Percentiles rank a stretch among this genome's conserved stretches.
Conservation (phyloP, 2,113 vertebrate species). For the Tichodroma muraria region DNA sequence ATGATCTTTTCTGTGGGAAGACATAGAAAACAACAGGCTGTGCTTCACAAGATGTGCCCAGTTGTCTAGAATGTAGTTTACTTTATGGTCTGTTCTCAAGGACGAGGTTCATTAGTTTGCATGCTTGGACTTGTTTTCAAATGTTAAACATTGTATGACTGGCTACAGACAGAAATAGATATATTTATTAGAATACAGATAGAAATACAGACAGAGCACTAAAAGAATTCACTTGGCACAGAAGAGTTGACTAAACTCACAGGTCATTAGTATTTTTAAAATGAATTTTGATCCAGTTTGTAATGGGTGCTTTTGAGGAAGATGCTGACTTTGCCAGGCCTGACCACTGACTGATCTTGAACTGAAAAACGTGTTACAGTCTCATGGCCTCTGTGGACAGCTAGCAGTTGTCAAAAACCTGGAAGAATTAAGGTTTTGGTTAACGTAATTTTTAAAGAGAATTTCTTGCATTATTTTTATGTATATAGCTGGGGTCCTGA, state of each 20-base stretch:
- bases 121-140: not conserved
- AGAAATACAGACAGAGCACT: not conserved
- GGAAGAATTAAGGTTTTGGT: not conserved
- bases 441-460: not conserved
- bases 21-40: fast-evolving
- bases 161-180: not conserved
- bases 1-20: not conserved
- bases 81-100: not conserved
- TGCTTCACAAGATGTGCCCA: not conserved
- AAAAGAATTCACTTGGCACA: not conserved
- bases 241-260: not conserved
- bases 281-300: not conserved
- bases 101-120: not conserved
- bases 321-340: not conserved
- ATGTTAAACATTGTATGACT: not conserved
- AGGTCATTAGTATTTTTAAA: not conserved
- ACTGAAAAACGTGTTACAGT: not conserved
- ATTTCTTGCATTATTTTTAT: not conserved
- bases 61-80: not conserved
- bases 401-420: not conserved
- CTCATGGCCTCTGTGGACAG: not conserved
- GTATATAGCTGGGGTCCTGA: fast-evolving
- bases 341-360: not conserved
- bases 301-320: not conserved
- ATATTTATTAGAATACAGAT: no score